Percentiles rank a stretch among this genome's conserved stretches.
Evolutionary conservation across 2,797 vertebrate genomes (phyloP).

Genomic region (Orestias chungarensis): DNA sequence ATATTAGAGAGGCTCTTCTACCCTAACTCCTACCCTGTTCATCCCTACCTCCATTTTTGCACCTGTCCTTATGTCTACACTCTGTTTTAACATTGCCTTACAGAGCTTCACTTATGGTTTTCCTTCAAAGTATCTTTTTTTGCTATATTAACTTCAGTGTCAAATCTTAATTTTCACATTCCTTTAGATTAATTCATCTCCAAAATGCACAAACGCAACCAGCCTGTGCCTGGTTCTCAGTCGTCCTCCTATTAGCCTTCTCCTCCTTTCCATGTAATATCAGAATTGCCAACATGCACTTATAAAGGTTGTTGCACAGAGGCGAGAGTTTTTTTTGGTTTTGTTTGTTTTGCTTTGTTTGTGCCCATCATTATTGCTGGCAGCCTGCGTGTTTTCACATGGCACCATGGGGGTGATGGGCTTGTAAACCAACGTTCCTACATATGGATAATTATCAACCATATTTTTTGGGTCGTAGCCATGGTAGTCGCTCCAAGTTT

Average conservation of each 20-base stretch:
- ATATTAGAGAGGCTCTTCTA: no score
- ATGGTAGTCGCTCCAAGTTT: slow-evolving; percentile 32
- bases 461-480: slow-evolving; percentile 32
- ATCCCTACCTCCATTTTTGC: no score
- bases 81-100: neutral
- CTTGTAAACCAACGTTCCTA: neutral
- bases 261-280: neutral
- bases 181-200: neutral
- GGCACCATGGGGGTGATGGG: slow-evolving; percentile 16
- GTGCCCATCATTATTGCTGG: slow-evolving; percentile 18
- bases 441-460: slow-evolving; percentile 47
- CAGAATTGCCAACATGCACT: neutral
- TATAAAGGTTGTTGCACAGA: slow-evolving; percentile 1
- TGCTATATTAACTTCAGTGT: neutral
- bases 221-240: neutral
- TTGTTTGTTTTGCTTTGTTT: slow-evolving; percentile 33
- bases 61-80: neutral
- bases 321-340: slow-evolving; percentile 25
- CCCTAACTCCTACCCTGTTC: no score
- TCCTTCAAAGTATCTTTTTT: neutral
- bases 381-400: slow-evolving; percentile 13
- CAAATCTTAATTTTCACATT: neutral
- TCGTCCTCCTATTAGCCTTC: neutral
- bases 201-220: neutral
- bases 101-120: neutral